Percentiles rank a stretch among this genome's conserved stretches.
Conservation (phyloP, 2,888 invertebrate species). For the Alentia gelatinosa region DNA sequence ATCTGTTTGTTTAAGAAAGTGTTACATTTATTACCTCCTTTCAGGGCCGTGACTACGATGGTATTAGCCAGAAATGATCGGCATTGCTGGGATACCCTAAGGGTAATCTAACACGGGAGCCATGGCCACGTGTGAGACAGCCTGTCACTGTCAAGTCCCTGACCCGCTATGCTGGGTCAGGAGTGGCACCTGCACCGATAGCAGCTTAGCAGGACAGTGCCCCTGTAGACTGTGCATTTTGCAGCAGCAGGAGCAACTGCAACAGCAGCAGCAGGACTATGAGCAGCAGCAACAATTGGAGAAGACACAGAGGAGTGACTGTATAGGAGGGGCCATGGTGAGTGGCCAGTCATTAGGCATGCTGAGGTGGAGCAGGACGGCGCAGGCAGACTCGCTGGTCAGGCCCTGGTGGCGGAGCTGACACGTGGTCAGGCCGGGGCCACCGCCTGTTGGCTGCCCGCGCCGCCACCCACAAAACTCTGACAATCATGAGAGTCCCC, state of each 20-base stretch:
- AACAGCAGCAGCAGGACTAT: too few relatives aligned
- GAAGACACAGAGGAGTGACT: background rate
- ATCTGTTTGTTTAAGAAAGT: too few relatives aligned
- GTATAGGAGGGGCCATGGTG: background rate
- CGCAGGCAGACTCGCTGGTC: background rate
- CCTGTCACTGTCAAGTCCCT: background rate
- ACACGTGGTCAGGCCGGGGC: background rate
- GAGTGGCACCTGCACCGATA: background rate
- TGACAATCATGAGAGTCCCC: background rate
- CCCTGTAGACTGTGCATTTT: background rate
- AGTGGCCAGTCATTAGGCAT: too few relatives aligned
- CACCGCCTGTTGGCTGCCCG: background rate
- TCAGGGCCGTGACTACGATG: constrained; percentile 18
- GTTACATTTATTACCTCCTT: too few relatives aligned
- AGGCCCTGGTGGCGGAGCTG: background rate
- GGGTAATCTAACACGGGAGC: background rate
- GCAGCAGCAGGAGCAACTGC: background rate
- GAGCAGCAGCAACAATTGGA: background rate
- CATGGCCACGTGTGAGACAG: background rate
- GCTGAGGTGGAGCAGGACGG: background rate
- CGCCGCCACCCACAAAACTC: background rate
- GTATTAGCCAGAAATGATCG: constrained; percentile 6
- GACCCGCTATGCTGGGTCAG: background rate
- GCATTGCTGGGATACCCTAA: background rate
- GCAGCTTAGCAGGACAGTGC: constrained; percentile 24